Base-by-base conservation (phyloP, 2,888 invertebrate species). In the Apocheima hispidaria region DNA sequence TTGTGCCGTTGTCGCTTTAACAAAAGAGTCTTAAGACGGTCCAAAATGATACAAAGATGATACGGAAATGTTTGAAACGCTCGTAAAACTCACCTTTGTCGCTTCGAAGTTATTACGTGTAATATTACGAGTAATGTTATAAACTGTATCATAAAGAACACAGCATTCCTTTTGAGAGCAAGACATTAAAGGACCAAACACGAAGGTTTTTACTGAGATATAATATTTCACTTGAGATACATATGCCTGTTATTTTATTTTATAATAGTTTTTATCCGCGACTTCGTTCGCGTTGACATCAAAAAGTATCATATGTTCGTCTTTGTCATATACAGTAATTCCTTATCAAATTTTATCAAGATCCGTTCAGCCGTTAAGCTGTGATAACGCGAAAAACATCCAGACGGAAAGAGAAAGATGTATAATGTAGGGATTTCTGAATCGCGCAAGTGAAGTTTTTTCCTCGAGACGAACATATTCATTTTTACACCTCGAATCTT, bases 71-170 rank as follows among this genome's bases (percentile, higher is more conserved):
- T 54, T 78, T 73, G 68, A 76, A 72, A 70, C 65, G 57, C 72
- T 69, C 76, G 79, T 88, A 85, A 87, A 86, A 68, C 74, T 70
- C 61, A 60, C 20, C 71, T 63, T 60, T 73, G 75, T 76, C 77
- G 71, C 72, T 79, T 77, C 82, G 83, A 86, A 84, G 48, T 62
- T 62, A 86, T 77, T 73, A 78, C 77, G 82, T 84, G 84, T 76
- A 80, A 87, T 84, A 63, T 81, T 79, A 77, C 74, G 60, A 74
- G 67, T 71, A 65, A 71, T 64, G 62, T 52, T 69, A 69, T 69
- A 71, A 70, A 66, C 63, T 33, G 43, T 38, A 44, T 51, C 50
- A 38, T 55, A 55, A 55, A 60, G 21, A 46, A 65, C 69, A 65
- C 68, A 63, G 66, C 44, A 52, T 70, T 66, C 71, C 21, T 44